Base-by-base conservation (phyloP, 2,113 vertebrate species). In the Pica pica region DNA sequence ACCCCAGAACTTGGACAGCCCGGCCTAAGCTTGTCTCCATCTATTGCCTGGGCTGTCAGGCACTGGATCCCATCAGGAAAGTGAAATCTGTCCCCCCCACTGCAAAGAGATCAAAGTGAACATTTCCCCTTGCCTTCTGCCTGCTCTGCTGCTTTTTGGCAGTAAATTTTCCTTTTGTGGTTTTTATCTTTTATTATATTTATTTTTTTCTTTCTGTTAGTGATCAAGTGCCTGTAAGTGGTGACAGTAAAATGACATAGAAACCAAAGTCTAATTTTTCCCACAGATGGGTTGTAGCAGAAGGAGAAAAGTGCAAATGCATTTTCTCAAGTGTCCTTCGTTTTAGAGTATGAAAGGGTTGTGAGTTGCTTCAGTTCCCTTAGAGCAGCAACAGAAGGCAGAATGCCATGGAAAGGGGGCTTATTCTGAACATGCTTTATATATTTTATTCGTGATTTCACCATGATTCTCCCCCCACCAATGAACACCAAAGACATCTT, bases 281-380 rank as follows among this genome's bases (percentile, higher is more conserved):
- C n/a, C 92, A 97, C 97, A 97, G 96, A 96, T 97, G 94, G 96
- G 93, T 97, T 94, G 83, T 79, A 91, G 90, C 95, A 97, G 91
- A 96, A 96, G 94, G 94, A 96, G 76, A 73, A 92, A 97, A 96
- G 93, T 96, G 95, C 75, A 92, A 96, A 97, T 96, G 87, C 77
- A 78, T 91, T 95, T 97, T 97, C 84, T 95, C 83, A 88, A 90
- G 90, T 95, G 86, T 93, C 95, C 92, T 91, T 77, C 2, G 7
- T 91, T 96, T 93, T 65, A 83, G 63, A 74, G 39, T 88, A 77
- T 92, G 88, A 74, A 92, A 83, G 39, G 57, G 37, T 59, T 93
- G 53, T 53, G 78, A 87, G 93, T 93, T 89, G 80, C 56, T 94
- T 95, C 90, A 52, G 49, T 83, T 97, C 55, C 73, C 47, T 55